A percentile compares a stretch with the other conserved stretches of the same genome.
Evolutionary conservation across 2,888 invertebrate genomes (phyloP).

Genomic region (Capitulum mitella): DNA sequence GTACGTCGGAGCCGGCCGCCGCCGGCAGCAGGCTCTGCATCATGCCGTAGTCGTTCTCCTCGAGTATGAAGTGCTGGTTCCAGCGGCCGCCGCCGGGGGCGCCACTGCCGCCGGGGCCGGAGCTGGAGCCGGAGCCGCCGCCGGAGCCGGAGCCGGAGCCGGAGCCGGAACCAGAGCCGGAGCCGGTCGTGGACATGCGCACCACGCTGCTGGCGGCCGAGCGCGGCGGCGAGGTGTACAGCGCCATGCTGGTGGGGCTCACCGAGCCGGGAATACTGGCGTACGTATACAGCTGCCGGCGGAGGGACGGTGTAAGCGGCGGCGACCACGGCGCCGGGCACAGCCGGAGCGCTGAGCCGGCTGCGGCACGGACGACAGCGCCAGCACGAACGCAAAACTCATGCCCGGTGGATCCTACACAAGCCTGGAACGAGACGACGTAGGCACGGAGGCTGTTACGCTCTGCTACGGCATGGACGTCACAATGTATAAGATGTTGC

Average conservation of each 20-base stretch:
- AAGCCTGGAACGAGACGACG: too few species aligned
- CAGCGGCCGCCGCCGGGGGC: conserved; percentile 56
- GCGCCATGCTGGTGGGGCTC: conserved; percentile 76
- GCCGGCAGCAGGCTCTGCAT: conserved; percentile 62
- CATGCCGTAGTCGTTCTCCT: conserved; percentile 87
- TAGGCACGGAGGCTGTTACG: too few species aligned
- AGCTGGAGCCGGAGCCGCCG: conserved; percentile 23
- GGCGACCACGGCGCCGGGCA: too few species aligned
- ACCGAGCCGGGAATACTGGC: conserved; percentile 73
- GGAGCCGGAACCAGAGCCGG: too few species aligned
- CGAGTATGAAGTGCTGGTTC: conserved; percentile 80
- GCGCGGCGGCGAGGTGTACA: conserved; percentile 67
- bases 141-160: conserved; percentile 1
- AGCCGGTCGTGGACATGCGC: background rate
- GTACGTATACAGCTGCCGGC: conserved; percentile 92
- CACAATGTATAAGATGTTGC: too few species aligned
- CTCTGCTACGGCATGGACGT: too few species aligned
- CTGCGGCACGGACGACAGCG: too few species aligned
- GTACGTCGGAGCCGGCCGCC: conserved; percentile 50
- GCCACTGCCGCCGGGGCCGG: conserved; percentile 42
- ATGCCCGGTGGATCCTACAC: too few species aligned
- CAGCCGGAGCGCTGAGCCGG: too few species aligned
- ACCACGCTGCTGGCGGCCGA: conserved; percentile 54
- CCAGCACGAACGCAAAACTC: too few species aligned
- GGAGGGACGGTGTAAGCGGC: too few species aligned